A percentile compares a stretch with the other conserved stretches of the same genome.
These are phyloP conservation scores for Dreissena rostriformis DNA, from an alignment of 1,140 invertebrate species.

Conservation along the genomic window DNA sequence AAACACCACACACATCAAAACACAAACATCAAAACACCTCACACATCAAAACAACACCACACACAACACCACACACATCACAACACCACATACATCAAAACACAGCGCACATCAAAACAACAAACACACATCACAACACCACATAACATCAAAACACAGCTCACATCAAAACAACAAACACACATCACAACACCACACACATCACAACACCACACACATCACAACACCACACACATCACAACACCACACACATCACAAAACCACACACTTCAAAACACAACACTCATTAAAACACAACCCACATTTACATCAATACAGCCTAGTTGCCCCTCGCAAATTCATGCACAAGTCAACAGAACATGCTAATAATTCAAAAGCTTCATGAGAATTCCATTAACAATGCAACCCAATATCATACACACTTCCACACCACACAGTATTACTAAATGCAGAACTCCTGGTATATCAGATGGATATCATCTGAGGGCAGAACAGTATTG, in stretches of 20 bases:
- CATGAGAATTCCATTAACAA: too few relatives aligned
- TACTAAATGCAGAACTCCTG: too few relatives aligned
- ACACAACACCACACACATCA: constrained; percentile 1
- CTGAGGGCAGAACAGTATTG: constrained; percentile 2
- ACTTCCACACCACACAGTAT: too few relatives aligned
- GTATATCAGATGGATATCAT: too few relatives aligned
- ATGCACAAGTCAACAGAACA: too few relatives aligned
- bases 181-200: neutral
- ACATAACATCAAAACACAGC: neutral
- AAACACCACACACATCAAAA: constrained; percentile 1
- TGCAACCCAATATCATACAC: too few relatives aligned
- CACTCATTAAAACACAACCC: constrained; percentile 20
- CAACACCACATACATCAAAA: neutral
- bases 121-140: neutral
- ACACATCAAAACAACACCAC: neutral
- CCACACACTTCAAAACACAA: too few relatives aligned
- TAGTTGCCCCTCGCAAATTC: neutral
- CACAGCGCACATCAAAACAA: neutral
- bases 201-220: neutral
- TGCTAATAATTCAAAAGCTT: too few relatives aligned
- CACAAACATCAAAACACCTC: neutral
- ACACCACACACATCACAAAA: constrained; percentile 6
- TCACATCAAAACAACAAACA: neutral
- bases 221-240: constrained; percentile 1
- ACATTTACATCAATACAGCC: neutral